These are phyloP conservation scores for Mobula hypostoma DNA, from an alignment of 2,113 vertebrate species.

Conservation along the genomic window DNA sequence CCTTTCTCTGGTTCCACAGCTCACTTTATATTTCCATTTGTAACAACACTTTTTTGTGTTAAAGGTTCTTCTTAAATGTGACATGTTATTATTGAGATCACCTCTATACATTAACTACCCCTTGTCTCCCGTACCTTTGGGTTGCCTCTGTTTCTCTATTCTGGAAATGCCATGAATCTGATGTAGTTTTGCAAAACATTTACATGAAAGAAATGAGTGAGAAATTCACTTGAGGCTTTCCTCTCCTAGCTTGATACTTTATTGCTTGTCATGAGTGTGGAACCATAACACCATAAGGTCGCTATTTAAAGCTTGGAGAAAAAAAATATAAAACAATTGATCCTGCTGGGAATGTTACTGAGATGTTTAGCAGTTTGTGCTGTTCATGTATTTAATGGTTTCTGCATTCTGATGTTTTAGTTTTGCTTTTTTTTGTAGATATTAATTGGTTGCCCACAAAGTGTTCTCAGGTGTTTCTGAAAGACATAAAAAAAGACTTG, in stretches of 20 bases:
- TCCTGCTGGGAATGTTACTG: not conserved
- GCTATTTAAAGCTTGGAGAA: not conserved
- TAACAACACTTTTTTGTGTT: not conserved
- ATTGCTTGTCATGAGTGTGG: not conserved
- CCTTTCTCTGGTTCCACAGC: not conserved
- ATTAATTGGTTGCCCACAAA: not conserved
- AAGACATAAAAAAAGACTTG: not conserved
- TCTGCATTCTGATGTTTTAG: not conserved
- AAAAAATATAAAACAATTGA: not conserved
- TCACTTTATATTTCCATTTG: not conserved
- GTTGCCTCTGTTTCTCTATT: not conserved
- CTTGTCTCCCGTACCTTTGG: not conserved
- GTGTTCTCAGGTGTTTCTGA: not conserved
- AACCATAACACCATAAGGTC: not conserved
- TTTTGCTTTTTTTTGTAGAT: not conserved
- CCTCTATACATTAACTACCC: not conserved
- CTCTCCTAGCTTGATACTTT: not conserved
- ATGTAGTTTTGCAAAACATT: not conserved
- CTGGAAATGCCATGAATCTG: not conserved
- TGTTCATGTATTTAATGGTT: not conserved
- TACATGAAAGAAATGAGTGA: not conserved
- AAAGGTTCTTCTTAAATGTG: not conserved
- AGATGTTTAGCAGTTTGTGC: not conserved
- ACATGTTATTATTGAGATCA: not conserved
- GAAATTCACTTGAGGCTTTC: not conserved